Evolutionary conservation across 2,113 vertebrate species (phyloP).

Genomic region (Procavia capensis): DNA sequence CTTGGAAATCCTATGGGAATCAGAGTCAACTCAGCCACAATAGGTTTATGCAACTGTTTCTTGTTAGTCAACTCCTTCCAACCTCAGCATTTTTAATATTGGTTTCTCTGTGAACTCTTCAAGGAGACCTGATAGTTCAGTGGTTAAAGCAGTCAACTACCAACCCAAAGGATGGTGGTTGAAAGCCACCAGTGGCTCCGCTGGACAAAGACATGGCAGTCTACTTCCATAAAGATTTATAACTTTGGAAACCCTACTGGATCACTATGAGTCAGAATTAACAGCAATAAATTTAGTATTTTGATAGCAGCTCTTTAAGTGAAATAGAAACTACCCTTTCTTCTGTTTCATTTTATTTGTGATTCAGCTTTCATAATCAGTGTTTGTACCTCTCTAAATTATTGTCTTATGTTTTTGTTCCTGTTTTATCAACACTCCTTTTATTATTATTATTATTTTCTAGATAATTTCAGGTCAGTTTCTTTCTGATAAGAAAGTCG

Average conservation of each 20-base stretch:
- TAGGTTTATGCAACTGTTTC: not conserved
- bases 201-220: no score
- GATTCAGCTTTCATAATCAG: not conserved
- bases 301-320: not conserved
- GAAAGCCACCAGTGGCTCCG: no score
- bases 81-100: not conserved
- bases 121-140: no score
- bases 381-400: not conserved
- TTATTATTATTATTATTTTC: conserved; percentile 46
- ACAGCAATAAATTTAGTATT: no score
- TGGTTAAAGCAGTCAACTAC: no score
- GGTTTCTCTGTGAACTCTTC: not conserved
- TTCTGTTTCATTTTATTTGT: not conserved
- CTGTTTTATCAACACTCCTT: not conserved
- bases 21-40: no score
- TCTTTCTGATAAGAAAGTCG: conserved; percentile 97
- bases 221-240: no score
- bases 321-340: not conserved
- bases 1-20: no score
- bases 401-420: not conserved
- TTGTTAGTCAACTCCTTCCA: not conserved
- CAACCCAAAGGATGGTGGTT: no score
- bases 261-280: no score
- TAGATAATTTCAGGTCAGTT: conserved; percentile 99
- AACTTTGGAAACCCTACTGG: no score